These are phyloP conservation scores for Saguinus imperator DNA, from an alignment of 2,113 vertebrate genomes.

Conservation along the genomic window DNA sequence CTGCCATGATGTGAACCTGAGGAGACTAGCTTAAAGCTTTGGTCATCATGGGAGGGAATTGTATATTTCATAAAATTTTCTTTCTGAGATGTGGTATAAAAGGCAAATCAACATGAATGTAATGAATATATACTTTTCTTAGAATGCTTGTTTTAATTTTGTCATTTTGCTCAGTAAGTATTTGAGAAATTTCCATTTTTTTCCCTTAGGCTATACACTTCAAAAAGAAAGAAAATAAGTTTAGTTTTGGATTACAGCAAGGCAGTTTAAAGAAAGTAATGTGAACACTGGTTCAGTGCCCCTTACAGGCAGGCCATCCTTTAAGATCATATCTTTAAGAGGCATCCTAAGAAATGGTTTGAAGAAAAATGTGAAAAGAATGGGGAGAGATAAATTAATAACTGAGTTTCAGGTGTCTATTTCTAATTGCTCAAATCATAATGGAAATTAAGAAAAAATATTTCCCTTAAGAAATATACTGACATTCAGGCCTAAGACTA, in stretches of 20 bases:
- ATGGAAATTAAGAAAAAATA: slow-evolving; percentile 53
- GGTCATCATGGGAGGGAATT: not conserved
- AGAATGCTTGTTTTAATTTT: not conserved
- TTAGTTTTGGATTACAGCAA: slow-evolving; percentile 20
- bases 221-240: not conserved
- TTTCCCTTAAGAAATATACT: slow-evolving; percentile 47
- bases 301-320: not conserved
- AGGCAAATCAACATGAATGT: not conserved
- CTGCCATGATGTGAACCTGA: not conserved
- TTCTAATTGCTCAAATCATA: slow-evolving; percentile 62
- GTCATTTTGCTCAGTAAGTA: slow-evolving; percentile 12
- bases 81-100: slow-evolving; percentile 13
- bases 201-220: not conserved
- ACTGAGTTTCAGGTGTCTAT: slow-evolving; percentile 67
- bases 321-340: slow-evolving; percentile 1
- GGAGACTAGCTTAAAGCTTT: not conserved
- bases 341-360: slow-evolving; percentile 16
- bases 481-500: not conserved
- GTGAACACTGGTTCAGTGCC: slow-evolving; percentile 1
- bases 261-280: slow-evolving; percentile 18
- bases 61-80: not conserved
- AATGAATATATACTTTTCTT: not conserved
- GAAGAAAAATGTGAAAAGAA: not conserved
- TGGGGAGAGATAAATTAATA: slow-evolving; percentile 46
- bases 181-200: not conserved